Evolutionary conservation across 2,888 invertebrate genomes (phyloP), one percentile per base, ranked within the genome.

Genomic region (Cataglyphis albicans): DNA sequence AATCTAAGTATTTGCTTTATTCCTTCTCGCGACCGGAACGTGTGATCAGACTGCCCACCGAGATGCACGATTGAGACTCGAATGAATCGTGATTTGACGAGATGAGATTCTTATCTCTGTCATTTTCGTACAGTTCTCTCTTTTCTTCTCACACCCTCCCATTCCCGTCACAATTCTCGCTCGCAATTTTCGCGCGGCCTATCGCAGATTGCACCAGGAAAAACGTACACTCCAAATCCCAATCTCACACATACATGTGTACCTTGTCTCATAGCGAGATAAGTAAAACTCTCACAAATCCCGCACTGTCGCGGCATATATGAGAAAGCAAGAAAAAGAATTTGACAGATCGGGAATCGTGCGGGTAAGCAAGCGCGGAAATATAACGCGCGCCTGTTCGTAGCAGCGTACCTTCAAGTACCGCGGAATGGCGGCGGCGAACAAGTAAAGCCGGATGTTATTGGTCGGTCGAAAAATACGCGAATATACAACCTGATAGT

Each of bases 391-490:
- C 64, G 68, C 55, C 70, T 76, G 86, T 86, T 68, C 81, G 76
- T 86, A 83, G 86, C 74, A 81, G 78, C 41, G 32, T 81, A 83
- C 74, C 67, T 70, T 41, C 48, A 75, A 78, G 72, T 82, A 75
- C 73, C 48, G 63, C 44, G 32, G 52, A 73, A 82, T 80, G 78
- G 76, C 76, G 41, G 48, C 44, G 48, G 48, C 12, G 44, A 64
- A 48, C 44, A 81, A 10, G 48, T 59, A 52, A 64, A 75, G 68
- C 65, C 88, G 82, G 80, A 87, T 85, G 89, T 83, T 89, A 89
- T 87, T 89, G 89, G 85, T 83, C 81, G 85, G 75, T 70, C 81
- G 72, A 84, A 64, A 84, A 83, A 81, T 86, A 84, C 55, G 81
- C 67, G 82, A 82, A 67, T 82, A 68, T 59, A n/a, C 44, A 72